Evolutionary conservation across 2,888 invertebrate species (phyloP).

Genomic region (Erebia epiphron): DNA sequence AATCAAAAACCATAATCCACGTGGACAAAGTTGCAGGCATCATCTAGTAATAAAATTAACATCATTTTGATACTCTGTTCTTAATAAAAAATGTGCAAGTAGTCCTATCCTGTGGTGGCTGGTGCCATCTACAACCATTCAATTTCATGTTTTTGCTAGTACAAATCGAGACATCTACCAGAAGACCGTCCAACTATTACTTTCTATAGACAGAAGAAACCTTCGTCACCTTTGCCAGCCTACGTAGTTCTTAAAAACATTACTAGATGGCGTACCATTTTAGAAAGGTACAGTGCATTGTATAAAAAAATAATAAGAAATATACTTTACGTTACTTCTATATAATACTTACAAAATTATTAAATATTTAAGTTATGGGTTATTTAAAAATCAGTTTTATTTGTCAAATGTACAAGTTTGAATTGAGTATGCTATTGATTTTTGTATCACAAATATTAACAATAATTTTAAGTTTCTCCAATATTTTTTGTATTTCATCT

Average conservation of each 20-base stretch:
- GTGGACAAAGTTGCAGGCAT: no score
- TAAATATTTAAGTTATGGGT: no score
- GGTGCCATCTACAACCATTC: no score
- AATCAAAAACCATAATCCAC: no score
- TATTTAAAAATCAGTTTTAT: conserved; percentile 34
- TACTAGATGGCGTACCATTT: neutral
- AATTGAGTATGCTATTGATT: conserved; percentile 54
- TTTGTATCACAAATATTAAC: conserved; percentile 43
- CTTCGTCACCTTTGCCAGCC: neutral
- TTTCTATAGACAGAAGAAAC: neutral
- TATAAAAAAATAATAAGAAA: no score
- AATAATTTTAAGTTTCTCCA: conserved; percentile 59
- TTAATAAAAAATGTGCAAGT: no score
- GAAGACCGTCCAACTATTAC: neutral
- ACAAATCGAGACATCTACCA: neutral
- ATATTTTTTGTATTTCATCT: conserved; percentile 57
- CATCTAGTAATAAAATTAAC: no score
- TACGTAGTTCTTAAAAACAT: neutral
- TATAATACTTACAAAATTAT: no score
- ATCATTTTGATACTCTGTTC: no score
- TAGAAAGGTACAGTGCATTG: neutral
- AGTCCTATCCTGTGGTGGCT: no score
- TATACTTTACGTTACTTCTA: no score
- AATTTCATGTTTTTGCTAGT: no score
- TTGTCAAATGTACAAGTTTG: conserved; percentile 68